Evolutionary conservation across 1,140 invertebrate species (phyloP).

Genomic region (Cherax quadricarinatus): DNA sequence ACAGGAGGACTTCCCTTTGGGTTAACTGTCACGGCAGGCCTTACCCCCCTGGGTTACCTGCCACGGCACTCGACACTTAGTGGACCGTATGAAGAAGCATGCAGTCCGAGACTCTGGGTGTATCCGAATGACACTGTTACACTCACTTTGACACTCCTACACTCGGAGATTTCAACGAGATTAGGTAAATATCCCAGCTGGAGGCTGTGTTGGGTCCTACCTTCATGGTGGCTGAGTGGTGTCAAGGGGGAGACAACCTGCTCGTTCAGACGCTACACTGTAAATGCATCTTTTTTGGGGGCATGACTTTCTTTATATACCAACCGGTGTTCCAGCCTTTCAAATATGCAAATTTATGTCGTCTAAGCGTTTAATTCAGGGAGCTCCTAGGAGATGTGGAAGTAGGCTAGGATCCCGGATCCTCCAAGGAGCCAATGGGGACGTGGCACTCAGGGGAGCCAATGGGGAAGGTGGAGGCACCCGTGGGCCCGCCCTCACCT

Average conservation of each 20-base stretch:
- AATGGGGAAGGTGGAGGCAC: conserved; percentile 26
- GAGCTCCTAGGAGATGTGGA: conserved; percentile 63
- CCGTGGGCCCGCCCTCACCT: conserved; percentile 34
- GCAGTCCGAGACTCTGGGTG: too few relatives aligned
- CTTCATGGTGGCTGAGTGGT: conserved; percentile 31
- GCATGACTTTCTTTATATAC: conserved; percentile 63
- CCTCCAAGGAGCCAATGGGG: conserved; percentile 59
- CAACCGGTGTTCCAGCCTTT: conserved; percentile 48
- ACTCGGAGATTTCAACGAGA: too few relatives aligned
- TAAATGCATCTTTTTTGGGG: conserved; percentile 64
- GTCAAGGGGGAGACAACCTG: neutral
- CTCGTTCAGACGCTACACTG: conserved; percentile 49
- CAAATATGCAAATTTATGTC: conserved; percentile 69
- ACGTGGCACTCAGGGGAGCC: conserved; percentile 49
- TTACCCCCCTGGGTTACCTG: too few relatives aligned
- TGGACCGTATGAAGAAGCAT: too few relatives aligned
- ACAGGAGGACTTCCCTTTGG: too few relatives aligned
- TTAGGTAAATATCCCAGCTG: too few relatives aligned
- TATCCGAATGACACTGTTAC: too few relatives aligned
- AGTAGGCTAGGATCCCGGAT: conserved; percentile 65
- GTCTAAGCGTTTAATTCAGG: conserved; percentile 68
- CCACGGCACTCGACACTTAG: too few relatives aligned
- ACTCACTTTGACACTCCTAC: too few relatives aligned
- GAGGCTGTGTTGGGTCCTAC: conserved; percentile 1
- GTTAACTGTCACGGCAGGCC: too few relatives aligned